Conservation (phyloP, 2,888 invertebrate species). For the Liopterus haemorrhoidalis region DNA sequence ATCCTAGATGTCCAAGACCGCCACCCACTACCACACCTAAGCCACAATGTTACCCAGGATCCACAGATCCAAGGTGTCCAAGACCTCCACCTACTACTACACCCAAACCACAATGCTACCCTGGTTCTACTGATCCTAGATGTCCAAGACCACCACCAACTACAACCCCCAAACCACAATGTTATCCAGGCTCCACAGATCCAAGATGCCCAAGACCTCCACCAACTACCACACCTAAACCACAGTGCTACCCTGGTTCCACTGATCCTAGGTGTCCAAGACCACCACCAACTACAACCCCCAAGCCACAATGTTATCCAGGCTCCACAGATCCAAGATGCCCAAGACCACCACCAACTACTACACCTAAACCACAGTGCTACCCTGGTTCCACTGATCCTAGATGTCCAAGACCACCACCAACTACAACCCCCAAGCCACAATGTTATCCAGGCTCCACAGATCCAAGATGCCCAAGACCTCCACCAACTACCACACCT, state of each 20-base stretch:
- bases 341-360: slow-evolving; percentile 23
- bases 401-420: slow-evolving; percentile 34
- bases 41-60: slow-evolving; percentile 35
- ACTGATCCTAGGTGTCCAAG: slow-evolving; percentile 37
- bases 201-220: slow-evolving; percentile 32
- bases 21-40: slow-evolving; percentile 12
- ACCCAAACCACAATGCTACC: slow-evolving; percentile 3
- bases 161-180: slow-evolving; percentile 22
- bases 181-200: slow-evolving; percentile 32
- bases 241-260: slow-evolving; percentile 42
- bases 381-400: slow-evolving; percentile 32
- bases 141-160: slow-evolving; percentile 30
- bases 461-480: slow-evolving; percentile 34
- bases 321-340: slow-evolving; percentile 34
- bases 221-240: slow-evolving; percentile 34
- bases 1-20: slow-evolving; percentile 35
- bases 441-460: slow-evolving; percentile 38
- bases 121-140: too few relatives aligned
- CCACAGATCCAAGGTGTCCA: slow-evolving; percentile 32
- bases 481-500: slow-evolving; percentile 26
- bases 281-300: too few relatives aligned
- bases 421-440: slow-evolving; percentile 33
- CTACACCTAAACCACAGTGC: slow-evolving; percentile 19
- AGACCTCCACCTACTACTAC: slow-evolving; percentile 20
- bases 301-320: slow-evolving; percentile 34